Conservation (phyloP, 2,797 vertebrate genomes). For the Morelia viridis region DNA sequence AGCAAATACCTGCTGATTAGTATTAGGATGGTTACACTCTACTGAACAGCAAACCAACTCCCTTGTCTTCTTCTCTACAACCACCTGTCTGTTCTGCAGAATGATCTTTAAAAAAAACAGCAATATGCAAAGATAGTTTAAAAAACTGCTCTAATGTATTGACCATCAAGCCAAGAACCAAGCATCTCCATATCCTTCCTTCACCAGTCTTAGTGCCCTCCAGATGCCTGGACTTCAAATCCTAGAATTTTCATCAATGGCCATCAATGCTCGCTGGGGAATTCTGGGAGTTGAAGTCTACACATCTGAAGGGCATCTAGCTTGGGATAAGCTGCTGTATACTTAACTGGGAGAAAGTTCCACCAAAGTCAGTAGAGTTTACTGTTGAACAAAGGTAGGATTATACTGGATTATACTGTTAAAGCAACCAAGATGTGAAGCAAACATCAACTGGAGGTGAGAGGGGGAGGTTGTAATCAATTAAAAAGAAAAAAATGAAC, state of each 20-base stretch:
- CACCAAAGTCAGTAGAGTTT: neutral
- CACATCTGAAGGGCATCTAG: neutral
- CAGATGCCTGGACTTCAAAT: neutral
- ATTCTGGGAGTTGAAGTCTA: neutral
- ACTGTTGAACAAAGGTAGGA: neutral
- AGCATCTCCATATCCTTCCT: neutral
- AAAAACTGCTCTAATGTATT: neutral
- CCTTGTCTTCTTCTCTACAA: neutral
- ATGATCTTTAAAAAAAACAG: neutral
- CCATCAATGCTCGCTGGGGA: neutral
- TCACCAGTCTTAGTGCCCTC: neutral
- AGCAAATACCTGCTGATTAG: neutral
- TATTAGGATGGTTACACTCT: neutral
- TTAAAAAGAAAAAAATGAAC: neutral
- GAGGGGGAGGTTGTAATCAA: neutral
- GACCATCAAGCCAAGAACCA: neutral
- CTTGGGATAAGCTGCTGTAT: neutral
- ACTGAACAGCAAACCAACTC: neutral
- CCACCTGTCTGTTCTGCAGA: neutral
- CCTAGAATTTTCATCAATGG: neutral
- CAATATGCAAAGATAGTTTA: neutral
- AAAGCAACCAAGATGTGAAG: neutral
- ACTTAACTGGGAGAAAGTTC: neutral
- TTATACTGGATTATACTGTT: neutral
- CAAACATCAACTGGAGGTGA: neutral